These are phyloP conservation scores for Passer domesticus DNA, from an alignment of 2,113 vertebrate genomes.

Conservation along the genomic window DNA sequence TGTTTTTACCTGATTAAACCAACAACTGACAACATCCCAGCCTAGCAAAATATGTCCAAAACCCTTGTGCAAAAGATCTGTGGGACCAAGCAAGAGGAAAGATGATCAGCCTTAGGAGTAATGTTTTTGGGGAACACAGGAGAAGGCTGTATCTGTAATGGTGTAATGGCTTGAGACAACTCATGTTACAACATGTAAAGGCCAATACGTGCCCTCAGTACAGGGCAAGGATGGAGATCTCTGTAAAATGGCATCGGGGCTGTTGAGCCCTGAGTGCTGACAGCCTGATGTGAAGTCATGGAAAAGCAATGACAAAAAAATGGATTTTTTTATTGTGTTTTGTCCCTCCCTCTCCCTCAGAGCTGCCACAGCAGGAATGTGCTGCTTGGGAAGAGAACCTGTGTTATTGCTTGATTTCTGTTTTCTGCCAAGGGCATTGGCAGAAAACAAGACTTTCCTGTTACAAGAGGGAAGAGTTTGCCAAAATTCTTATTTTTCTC, in stretches of 20 bases:
- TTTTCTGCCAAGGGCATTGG: neutral
- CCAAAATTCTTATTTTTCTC: neutral
- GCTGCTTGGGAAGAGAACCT: neutral
- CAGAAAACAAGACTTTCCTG: neutral
- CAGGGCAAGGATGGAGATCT: neutral
- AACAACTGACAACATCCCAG: neutral
- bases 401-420: neutral
- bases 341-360: neutral
- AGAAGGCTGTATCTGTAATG: neutral
- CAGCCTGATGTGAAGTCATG: neutral
- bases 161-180: neutral
- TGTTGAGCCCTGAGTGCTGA: neutral
- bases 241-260: neutral
- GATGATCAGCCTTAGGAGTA: neutral
- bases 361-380: neutral
- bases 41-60: neutral
- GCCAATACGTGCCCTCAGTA: rapidly evolving
- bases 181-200: rapidly evolving
- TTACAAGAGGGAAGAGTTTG: neutral
- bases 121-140: neutral
- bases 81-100: neutral
- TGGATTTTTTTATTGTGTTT: neutral
- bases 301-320: neutral
- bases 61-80: neutral
- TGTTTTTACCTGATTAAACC: neutral